Evolutionary conservation across 2,113 vertebrate genomes (phyloP), one percentile per base, ranked within the genome.

Genomic region (Anseranas semipalmata): DNA sequence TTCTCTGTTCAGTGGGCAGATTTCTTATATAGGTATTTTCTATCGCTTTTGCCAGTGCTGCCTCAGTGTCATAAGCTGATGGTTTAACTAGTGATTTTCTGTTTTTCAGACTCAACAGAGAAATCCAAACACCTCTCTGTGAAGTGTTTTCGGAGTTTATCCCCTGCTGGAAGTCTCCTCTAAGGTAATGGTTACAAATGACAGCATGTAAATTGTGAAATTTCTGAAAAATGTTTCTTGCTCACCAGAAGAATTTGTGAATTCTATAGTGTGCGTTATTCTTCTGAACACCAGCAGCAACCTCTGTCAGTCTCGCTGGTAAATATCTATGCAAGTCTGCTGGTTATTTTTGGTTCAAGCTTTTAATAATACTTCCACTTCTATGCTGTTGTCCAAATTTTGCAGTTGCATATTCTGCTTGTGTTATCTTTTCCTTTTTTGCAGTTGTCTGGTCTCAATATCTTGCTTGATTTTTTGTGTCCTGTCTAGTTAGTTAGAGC

Each of bases 41-140:
- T 93, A 82, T 97, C 97, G 82, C 80, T 96, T 96, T 92, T 95
- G 96, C 96, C 96, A 92, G 95, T 21, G 15, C 88, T 97, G 86
- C 94, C 93, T 97, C 95, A 96, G 86, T 98, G 96, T 97, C 97
- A 93, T 96, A 98, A 98, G 90, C 96, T 97, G 97, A 98, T 97
- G 96, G 97, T 98, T 98, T 98, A 98, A 96, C 95, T 46, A 45
- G 91, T 92, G 95, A 94, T 97, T 97, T 96, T 95, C 89, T 97
- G 94, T 97, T 97, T 98, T 98, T 93, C 96, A 98, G 97, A 95
- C 95, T 97, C 95, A 74, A 85, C 39, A 2, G 96, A 97, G 91
- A 95, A 95, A 91, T 94, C 95, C 87, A 85, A 86, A 82, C 39
- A 87, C 72, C 41, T 94, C 91, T 95, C 83, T 58, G 82, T 79